Percentiles rank a stretch among this genome's conserved stretches.
Evolutionary conservation across 1,140 invertebrate species (phyloP).

Genomic region (Heterodera carotae): DNA sequence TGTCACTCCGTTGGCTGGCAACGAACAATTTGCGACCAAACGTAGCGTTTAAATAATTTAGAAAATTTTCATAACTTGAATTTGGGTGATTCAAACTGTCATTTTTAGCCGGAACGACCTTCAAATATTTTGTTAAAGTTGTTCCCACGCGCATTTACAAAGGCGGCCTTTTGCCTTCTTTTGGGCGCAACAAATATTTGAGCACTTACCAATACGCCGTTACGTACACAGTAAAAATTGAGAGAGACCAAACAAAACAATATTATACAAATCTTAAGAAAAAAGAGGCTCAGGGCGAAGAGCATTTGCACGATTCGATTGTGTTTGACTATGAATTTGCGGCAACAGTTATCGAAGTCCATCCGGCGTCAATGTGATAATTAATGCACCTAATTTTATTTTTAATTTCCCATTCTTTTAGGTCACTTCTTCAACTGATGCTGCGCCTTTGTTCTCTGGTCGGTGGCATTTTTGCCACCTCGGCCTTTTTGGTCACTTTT

Average conservation of each 20-base stretch:
- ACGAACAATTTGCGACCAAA: slow-evolving; percentile 54
- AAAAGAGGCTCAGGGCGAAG: slow-evolving; percentile 49
- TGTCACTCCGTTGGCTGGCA: slow-evolving; percentile 59
- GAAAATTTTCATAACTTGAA: slow-evolving; percentile 24
- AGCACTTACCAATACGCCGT: slow-evolving; percentile 62
- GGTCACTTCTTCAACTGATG: slow-evolving; percentile 56
- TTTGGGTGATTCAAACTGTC: too few relatives aligned
- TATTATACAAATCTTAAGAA: slow-evolving; percentile 34
- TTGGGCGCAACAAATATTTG: slow-evolving; percentile 21
- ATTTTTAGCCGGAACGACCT: slow-evolving; percentile 47
- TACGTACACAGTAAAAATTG: slow-evolving; percentile 49
- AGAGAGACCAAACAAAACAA: neutral
- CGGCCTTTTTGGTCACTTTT: slow-evolving; percentile 37
- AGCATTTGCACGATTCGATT: slow-evolving; percentile 56
- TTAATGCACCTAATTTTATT: neutral
- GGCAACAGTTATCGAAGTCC: slow-evolving; percentile 59
- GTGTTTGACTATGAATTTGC: slow-evolving; percentile 60
- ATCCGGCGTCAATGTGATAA: slow-evolving; percentile 48
- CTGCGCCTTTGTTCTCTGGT: slow-evolving; percentile 58
- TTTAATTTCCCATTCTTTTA: slow-evolving; percentile 16
- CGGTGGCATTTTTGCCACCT: slow-evolving; percentile 63
- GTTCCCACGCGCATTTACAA: slow-evolving; percentile 58
- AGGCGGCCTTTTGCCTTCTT: slow-evolving; percentile 41
- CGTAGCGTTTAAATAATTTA: slow-evolving; percentile 31
- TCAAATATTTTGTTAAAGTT: slow-evolving; percentile 56